Percentiles rank a stretch among this genome's conserved stretches.
phyloP scores from a whole-genome alignment of 2,113 vertebrate genomes.

The Oplegnathus fasciatus region DNA sequence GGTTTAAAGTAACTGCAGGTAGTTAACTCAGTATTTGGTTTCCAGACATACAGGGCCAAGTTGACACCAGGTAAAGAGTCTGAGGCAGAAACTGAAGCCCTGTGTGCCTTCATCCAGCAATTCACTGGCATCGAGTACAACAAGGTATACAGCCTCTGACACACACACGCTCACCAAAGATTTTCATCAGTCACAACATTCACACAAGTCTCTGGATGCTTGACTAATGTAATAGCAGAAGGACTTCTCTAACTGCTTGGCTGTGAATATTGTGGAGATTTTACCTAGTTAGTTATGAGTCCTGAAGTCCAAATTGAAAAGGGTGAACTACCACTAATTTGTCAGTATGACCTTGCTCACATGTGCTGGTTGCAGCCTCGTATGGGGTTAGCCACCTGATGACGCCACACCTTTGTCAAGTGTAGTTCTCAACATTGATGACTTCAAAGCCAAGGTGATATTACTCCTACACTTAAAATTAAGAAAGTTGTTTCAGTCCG shows the following conservation, averaged over 20 bases:
- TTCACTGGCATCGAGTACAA: constrained; percentile 89
- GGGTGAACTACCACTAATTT: not conserved
- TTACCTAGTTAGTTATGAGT: not conserved
- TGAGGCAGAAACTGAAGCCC: constrained; percentile 91
- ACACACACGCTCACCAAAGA: not conserved
- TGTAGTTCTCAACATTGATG: not conserved
- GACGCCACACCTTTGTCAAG: not conserved
- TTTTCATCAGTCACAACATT: not conserved
- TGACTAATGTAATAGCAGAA: not conserved
- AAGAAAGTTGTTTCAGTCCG: not conserved
- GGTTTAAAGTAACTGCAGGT: not conserved
- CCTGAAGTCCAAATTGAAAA: not conserved
- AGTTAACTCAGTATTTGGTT: not conserved
- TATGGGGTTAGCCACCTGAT: not conserved
- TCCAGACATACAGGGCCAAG: constrained; percentile 93
- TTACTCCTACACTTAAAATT: not conserved
- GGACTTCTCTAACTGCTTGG: not conserved
- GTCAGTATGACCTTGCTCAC: not conserved
- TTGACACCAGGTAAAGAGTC: constrained; percentile 90
- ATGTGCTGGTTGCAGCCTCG: not conserved
- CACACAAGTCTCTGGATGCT: not conserved
- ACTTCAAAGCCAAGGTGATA: not conserved
- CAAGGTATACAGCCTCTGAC: constrained; percentile 83
- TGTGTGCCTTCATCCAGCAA: constrained; percentile 94
- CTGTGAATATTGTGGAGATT: not conserved